phyloP scores from a whole-genome alignment of 2,113 vertebrate species.

The Nipponia nippon region DNA sequence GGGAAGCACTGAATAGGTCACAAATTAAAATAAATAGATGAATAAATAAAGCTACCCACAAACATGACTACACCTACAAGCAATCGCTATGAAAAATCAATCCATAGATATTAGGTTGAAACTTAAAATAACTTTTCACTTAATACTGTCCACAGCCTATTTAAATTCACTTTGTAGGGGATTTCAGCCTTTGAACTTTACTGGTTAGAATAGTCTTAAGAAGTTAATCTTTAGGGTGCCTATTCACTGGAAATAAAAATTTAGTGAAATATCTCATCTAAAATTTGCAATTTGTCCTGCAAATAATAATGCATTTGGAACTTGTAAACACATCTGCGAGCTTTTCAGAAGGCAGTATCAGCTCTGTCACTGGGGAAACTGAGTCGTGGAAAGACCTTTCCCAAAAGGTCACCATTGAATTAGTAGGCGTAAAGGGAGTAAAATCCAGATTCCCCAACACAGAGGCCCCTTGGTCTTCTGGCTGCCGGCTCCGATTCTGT shows the following conservation, averaged over 20 bases:
- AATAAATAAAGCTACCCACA: not conserved
- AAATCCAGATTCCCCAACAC: not conserved
- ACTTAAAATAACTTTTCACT: not conserved
- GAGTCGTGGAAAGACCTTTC: not conserved
- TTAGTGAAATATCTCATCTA: not conserved
- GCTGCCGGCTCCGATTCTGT: not conserved
- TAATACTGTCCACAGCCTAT: not conserved
- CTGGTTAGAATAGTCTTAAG: too few relatives aligned
- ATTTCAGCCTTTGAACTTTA: not conserved
- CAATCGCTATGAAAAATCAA: not conserved
- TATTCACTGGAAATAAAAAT: not conserved
- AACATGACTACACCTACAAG: not conserved
- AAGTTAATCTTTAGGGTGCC: not conserved
- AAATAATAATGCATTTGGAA: not conserved
- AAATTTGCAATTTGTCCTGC: not conserved
- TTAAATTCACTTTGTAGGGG: not conserved
- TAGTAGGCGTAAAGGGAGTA: not conserved
- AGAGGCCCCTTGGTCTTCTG: not conserved
- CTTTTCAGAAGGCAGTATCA: not conserved
- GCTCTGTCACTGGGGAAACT: not conserved
- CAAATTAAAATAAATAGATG: not conserved
- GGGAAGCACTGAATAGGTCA: not conserved
- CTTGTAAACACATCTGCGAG: not conserved
- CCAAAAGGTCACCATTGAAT: not conserved
- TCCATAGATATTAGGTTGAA: not conserved